Evolutionary conservation across 2,888 invertebrate species (phyloP).

Genomic region (Callimorpha dominula): DNA sequence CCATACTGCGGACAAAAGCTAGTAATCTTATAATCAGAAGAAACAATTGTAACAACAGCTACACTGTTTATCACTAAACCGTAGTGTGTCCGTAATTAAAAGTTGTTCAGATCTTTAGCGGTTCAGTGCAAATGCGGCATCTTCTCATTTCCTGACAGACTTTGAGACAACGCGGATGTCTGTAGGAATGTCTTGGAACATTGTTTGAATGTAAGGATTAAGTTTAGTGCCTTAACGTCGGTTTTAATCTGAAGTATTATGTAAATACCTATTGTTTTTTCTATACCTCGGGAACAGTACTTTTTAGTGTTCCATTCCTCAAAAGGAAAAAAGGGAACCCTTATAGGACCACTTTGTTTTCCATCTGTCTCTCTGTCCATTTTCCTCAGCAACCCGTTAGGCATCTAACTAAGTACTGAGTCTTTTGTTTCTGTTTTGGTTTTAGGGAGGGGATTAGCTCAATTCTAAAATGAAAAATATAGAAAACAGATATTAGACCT

Average conservation of each 20-base stretch:
- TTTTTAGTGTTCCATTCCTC: no score
- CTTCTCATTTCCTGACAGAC: slow-evolving; percentile 36
- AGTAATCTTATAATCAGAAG: neutral
- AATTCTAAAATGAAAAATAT: no score
- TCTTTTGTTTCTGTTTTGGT: no score
- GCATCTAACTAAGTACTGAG: no score
- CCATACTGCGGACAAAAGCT: neutral
- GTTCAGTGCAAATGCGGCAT: slow-evolving; percentile 38
- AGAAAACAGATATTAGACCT: no score
- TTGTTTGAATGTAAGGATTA: neutral
- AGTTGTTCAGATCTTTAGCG: slow-evolving; percentile 31
- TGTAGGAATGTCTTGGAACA: neutral
- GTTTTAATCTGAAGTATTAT: neutral
- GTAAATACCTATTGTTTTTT: neutral
- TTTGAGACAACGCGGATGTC: neutral
- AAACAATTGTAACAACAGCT: neutral
- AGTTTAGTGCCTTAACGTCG: neutral
- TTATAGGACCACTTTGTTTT: no score
- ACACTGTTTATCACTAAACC: neutral
- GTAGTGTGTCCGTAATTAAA: slow-evolving; percentile 43
- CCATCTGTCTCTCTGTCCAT: no score
- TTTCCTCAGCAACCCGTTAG: no score
- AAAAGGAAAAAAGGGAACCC: no score
- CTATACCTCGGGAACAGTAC: no score
- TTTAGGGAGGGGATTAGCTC: no score